A percentile compares a stretch with the other conserved stretches of the same genome.
phyloP scores from a whole-genome alignment of 2,113 vertebrate genomes.

The Catagonus wagneri region DNA sequence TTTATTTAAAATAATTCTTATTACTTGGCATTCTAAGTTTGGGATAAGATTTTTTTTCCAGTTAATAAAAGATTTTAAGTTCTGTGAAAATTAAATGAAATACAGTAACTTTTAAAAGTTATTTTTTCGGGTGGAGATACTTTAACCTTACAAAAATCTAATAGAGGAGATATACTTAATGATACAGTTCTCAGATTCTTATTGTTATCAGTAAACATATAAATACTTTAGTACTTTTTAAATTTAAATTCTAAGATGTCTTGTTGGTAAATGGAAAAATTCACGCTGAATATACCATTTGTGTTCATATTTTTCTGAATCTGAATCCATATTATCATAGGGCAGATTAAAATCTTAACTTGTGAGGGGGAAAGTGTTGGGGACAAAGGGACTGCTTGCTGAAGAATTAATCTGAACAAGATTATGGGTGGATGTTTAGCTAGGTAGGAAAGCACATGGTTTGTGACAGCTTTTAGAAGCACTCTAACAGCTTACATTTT shows the following conservation, averaged over 20 bases:
- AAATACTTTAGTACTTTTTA: background rate
- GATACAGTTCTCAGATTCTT: background rate
- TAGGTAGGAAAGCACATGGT: background rate
- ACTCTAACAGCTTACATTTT: background rate
- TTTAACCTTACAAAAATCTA: background rate
- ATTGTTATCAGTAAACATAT: background rate
- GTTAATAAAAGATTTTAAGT: background rate
- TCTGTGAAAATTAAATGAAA: conserved; percentile 10
- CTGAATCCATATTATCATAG: background rate
- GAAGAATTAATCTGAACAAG: background rate
- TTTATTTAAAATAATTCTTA: conserved; percentile 26
- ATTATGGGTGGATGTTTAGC: background rate
- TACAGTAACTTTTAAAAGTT: background rate
- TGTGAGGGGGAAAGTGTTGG: background rate
- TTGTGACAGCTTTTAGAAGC: conserved; percentile 12
- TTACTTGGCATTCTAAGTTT: background rate
- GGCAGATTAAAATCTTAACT: background rate
- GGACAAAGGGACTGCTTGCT: background rate
- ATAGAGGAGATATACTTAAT: background rate
- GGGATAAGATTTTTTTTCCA: background rate
- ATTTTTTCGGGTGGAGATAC: background rate
- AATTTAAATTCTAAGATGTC: background rate
- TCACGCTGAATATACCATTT: background rate
- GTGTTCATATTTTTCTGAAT: background rate
- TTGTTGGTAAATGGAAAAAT: background rate